Base-by-base conservation (phyloP, 2,888 invertebrate species). In the Calliphora vomitoria region DNA sequence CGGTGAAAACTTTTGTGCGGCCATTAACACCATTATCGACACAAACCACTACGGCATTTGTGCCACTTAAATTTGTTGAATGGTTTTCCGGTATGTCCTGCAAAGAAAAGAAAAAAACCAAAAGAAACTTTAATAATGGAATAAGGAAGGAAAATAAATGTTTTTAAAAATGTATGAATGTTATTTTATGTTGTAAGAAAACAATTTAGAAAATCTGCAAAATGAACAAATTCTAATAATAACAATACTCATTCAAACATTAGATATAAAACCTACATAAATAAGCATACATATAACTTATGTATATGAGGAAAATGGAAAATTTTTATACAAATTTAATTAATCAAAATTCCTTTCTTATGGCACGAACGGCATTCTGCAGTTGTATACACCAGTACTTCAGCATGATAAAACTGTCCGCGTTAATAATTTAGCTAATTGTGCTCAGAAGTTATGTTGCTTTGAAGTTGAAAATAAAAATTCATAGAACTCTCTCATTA, bases 31-130 rank as follows among this genome's bases (percentile, higher is more conserved):
- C 91, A 88, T 92, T 93, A 69, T 92, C 92, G 41, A 93, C 90
- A 31, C 93, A 92, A 31, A 93, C 93, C 66, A 94, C 93, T 47
- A 94, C 92, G 71, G 93, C 92, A 88, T 92, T 93, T 64, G 92
- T 91, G 87, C 90, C 90, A 64, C 90, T 87, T 62, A 58, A 66
- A 13, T 91, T 89, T 35, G 90, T 82, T 11, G 91, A 89, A 44
- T 90, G 89, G 64, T 91, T 91, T 72, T 90, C 84, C 10, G 84
- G 68, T 60, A 89, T 86, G 82, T 89, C 90, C 92, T 92, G 78
- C 4, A 82, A 89, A 10, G 10, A 55, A 76, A 68, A 31, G 62
- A 20, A 53, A 50, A 75, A 8, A 68, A 64, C 25, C 1, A 44
- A 74, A 62, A 44, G 13, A 69, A 75, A 35, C 0, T 41, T 50